phyloP scores from a whole-genome alignment of 35 echinoderm and acorn worm genomes.

The Ophioderma brevispina region DNA sequence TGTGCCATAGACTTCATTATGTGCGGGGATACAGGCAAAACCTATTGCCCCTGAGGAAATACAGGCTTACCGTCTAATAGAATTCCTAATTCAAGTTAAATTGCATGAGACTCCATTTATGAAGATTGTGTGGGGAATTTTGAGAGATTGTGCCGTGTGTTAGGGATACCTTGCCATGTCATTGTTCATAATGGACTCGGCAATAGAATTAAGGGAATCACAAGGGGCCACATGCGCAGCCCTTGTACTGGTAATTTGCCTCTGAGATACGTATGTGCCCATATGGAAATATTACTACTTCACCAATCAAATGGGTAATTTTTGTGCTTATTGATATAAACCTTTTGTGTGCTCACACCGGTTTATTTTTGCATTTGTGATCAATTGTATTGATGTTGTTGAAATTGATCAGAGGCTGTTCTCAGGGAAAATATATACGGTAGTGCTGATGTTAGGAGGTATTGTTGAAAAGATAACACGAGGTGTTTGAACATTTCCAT shows the following conservation, averaged over 20 bases:
- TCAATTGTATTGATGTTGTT: too few relatives aligned
- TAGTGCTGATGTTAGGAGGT: too few relatives aligned
- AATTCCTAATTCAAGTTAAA: constrained; percentile 15
- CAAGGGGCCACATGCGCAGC: constrained; percentile 1
- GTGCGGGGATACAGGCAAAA: neutral
- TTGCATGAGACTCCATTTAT: constrained; percentile 10
- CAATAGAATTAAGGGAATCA: neutral
- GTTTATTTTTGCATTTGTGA: too few relatives aligned
- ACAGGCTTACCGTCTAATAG: neutral
- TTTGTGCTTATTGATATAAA: constrained; percentile 3
- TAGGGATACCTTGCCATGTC: neutral
- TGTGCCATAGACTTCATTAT: constrained; percentile 14
- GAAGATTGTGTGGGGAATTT: constrained; percentile 13
- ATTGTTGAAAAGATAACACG: too few relatives aligned
- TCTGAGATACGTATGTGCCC: constrained; percentile 3
- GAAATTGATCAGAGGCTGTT: too few relatives aligned
- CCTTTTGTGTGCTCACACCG: neutral
- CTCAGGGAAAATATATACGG: too few relatives aligned
- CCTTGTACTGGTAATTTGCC: constrained; percentile 1
- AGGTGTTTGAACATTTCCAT: too few relatives aligned
- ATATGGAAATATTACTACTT: constrained; percentile 15
- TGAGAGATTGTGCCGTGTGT: neutral
- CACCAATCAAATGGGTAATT: neutral
- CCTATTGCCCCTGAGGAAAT: neutral
- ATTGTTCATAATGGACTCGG: constrained; percentile 8